These are phyloP conservation scores for Odontocolon sp. DNA, from an alignment of 2,888 invertebrate genomes.

Conservation along the genomic window DNA sequence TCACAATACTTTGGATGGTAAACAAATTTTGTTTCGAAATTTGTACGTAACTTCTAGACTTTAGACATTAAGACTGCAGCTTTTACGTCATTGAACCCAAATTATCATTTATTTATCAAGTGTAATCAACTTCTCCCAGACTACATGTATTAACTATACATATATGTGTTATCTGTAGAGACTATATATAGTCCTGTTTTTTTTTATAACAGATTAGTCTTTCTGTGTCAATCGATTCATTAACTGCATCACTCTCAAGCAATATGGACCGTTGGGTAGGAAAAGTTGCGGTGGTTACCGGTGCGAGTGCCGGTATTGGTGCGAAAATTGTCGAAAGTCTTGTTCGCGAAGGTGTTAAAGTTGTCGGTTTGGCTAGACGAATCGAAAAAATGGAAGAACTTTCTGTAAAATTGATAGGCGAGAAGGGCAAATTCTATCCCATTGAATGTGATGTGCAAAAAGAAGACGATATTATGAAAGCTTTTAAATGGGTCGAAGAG, in stretches of 20 bases:
- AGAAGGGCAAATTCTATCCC: constrained; percentile 72
- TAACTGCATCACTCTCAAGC: neutral
- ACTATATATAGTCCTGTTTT: no score
- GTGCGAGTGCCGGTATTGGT: constrained; percentile 85
- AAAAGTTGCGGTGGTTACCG: constrained; percentile 85
- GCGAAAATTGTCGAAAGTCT: constrained; percentile 80
- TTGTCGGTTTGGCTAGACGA: constrained; percentile 82
- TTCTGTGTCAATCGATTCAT: neutral
- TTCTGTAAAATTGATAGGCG: constrained; percentile 1
- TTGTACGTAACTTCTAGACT: no score
- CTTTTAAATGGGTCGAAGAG: constrained; percentile 57
- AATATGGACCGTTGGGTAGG: constrained; percentile 84
- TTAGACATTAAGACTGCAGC: no score
- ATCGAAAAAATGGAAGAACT: constrained; percentile 79
- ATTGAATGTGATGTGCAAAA: constrained; percentile 61
- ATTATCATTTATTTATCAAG: no score
- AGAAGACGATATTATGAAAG: constrained; percentile 59
- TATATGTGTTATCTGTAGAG: no score
- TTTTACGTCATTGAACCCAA: no score
- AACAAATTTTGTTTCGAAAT: no score
- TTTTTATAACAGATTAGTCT: no score
- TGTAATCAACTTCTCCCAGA: no score
- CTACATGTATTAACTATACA: no score
- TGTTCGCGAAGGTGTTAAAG: constrained; percentile 82
- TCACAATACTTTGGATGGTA: no score